phyloP scores from a whole-genome alignment of 2,888 invertebrate species.

The Drosophila histrio region DNA sequence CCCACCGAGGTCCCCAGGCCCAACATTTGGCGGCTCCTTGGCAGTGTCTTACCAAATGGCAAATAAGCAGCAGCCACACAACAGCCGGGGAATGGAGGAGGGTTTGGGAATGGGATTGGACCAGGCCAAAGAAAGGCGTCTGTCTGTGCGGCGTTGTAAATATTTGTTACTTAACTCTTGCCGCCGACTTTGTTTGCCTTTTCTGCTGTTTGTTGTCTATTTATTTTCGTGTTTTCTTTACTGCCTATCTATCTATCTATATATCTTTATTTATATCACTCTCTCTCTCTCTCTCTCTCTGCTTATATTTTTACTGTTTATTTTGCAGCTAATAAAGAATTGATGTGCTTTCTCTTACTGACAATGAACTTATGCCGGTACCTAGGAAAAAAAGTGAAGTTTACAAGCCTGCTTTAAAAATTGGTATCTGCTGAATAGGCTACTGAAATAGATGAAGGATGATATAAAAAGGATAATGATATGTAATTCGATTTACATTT shows the following conservation, averaged over 20 bases:
- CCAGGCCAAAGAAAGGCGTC: constrained; percentile 1
- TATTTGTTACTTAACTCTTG: constrained; percentile 78
- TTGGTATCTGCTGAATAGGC: neutral
- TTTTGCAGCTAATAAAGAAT: constrained; percentile 75
- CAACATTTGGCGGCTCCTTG: constrained; percentile 53
- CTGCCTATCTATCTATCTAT: constrained; percentile 8
- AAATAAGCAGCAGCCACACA: constrained; percentile 40
- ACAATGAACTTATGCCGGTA: constrained; percentile 48
- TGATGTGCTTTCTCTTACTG: constrained; percentile 55
- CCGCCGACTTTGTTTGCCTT: constrained; percentile 60
- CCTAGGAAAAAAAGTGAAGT: constrained; percentile 17
- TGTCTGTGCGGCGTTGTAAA: constrained; percentile 64
- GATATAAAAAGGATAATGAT: no score
- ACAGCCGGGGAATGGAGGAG: neutral
- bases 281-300: neutral
- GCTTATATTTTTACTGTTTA: constrained; percentile 40
- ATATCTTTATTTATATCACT: no score
- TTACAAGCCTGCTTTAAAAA: neutral
- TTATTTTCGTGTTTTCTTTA: constrained; percentile 61
- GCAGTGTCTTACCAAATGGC: constrained; percentile 58
- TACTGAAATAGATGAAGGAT: no score
- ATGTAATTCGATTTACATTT: no score
- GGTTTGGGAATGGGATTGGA: neutral
- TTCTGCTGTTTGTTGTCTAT: constrained; percentile 59
- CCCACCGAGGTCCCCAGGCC: constrained; percentile 22